phyloP scores from a whole-genome alignment of 2,797 vertebrate genomes.

The Sebastes minor region DNA sequence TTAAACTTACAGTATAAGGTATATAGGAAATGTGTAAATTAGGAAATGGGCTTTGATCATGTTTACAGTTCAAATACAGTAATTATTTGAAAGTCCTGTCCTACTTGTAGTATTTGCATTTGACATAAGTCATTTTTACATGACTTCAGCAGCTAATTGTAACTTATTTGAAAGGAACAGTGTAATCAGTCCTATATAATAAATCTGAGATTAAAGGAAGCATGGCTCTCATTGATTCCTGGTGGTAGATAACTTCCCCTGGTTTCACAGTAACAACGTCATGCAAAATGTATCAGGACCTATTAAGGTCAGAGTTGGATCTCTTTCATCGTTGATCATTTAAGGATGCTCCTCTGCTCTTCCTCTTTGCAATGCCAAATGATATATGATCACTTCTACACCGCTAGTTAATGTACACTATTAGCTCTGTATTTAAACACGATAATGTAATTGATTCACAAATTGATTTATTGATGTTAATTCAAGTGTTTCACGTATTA shows the following conservation, averaged over 20 bases:
- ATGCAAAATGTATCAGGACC: conserved; percentile 47
- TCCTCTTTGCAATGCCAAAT: conserved; percentile 66
- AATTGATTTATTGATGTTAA: conserved; percentile 88
- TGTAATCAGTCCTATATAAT: conserved; percentile 19
- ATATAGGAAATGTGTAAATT: not conserved
- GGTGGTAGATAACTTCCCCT: conserved; percentile 19
- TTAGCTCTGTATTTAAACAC: conserved; percentile 84
- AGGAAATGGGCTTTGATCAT: not conserved
- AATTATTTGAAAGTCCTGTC: not conserved
- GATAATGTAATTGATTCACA: conserved; percentile 88
- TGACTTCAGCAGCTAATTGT: conserved; percentile 6
- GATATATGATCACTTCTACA: conserved; percentile 79
- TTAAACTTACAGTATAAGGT: not conserved
- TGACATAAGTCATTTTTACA: conserved; percentile 1
- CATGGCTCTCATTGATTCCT: conserved; percentile 18
- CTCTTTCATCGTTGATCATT: conserved; percentile 79
- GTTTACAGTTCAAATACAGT: not conserved
- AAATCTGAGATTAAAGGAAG: conserved; percentile 34
- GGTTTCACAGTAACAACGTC: conserved; percentile 18
- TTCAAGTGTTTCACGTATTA: conserved; percentile 88
- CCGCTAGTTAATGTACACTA: conserved; percentile 78
- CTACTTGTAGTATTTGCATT: not conserved
- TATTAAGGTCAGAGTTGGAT: conserved; percentile 68
- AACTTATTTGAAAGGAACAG: conserved; percentile 1
- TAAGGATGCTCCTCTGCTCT: conserved; percentile 70